Evolutionary conservation across 2,797 vertebrate genomes (phyloP).

Genomic region (Emydoidea blandingii): DNA sequence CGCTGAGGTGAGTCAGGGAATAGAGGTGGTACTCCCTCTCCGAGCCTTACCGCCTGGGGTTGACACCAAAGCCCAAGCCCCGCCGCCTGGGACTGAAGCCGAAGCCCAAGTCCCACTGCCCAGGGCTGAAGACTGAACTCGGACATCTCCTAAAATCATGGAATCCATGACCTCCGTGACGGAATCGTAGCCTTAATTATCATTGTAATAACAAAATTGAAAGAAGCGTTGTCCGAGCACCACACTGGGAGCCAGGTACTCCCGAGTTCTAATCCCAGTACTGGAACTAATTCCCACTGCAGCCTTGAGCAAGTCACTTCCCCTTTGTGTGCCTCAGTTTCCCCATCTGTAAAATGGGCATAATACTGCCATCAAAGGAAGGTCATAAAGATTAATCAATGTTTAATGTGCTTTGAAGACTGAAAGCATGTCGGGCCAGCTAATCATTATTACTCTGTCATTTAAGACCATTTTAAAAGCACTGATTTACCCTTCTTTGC

Average conservation of each 20-base stretch:
- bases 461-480: neutral
- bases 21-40: neutral
- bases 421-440: neutral
- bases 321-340: too few species aligned
- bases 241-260: too few species aligned
- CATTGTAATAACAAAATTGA: too few species aligned
- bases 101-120: too few species aligned
- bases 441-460: neutral
- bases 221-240: too few species aligned
- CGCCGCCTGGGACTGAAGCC: too few species aligned
- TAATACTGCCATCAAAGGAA: neutral
- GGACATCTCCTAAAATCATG: too few species aligned
- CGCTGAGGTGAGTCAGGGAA: neutral
- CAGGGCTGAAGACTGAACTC: too few species aligned
- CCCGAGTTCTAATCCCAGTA: neutral
- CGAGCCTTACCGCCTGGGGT: fast-evolving
- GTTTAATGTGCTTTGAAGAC: neutral
- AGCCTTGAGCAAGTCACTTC: neutral
- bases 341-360: neutral
- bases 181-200: too few species aligned
- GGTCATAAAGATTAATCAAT: neutral
- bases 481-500: neutral
- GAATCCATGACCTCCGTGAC: too few species aligned
- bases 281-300: neutral
- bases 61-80: too few species aligned